These are phyloP conservation scores for Antechinus flavipes DNA, from an alignment of 2,113 vertebrate genomes.

Conservation along the genomic window DNA sequence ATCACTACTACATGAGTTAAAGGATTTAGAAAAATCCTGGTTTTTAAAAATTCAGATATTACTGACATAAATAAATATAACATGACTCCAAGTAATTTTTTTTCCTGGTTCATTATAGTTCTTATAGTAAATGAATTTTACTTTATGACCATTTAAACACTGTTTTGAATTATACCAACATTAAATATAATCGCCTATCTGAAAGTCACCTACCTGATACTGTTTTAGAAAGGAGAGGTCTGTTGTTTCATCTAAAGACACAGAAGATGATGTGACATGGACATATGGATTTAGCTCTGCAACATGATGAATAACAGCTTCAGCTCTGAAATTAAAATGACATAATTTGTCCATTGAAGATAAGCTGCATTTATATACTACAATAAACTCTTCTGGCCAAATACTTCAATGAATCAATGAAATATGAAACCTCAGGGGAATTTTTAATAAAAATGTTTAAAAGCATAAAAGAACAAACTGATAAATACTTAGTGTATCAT, in stretches of 20 bases:
- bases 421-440: constrained; percentile 39
- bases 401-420: constrained; percentile 19
- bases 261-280: constrained; percentile 89
- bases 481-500: neutral
- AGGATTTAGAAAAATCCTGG: neutral
- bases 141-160: neutral
- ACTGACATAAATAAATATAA: neutral
- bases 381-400: neutral
- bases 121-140: neutral
- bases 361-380: neutral
- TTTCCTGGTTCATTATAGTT: neutral
- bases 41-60: neutral
- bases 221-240: constrained; percentile 93
- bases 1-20: neutral
- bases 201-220: constrained; percentile 88
- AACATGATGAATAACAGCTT: constrained; percentile 90
- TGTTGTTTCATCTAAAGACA: constrained; percentile 88
- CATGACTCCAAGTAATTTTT: neutral
- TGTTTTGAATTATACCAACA: neutral
- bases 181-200: neutral
- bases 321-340: constrained; percentile 86
- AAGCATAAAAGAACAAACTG: constrained; percentile 32
- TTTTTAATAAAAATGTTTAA: neutral
- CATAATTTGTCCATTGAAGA: constrained; percentile 23
- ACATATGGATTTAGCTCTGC: constrained; percentile 97